Evolutionary conservation across 1,140 invertebrate genomes (phyloP).

Genomic region (Drosophila ogumai): DNA sequence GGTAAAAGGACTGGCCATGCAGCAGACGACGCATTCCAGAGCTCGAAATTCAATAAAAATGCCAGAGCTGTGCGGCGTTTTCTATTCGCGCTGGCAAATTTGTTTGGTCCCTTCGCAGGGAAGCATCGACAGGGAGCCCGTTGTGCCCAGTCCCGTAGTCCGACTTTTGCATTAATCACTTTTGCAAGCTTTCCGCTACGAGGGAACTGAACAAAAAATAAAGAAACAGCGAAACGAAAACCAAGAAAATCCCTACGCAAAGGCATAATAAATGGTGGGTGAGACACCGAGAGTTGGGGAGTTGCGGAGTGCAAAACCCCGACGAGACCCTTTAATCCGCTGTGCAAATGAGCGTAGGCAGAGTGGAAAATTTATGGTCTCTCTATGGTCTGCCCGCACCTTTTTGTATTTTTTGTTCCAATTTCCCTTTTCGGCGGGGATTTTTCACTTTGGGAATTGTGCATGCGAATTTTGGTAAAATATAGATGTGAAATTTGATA

Average conservation of each 20-base stretch:
- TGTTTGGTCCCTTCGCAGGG: slow-evolving; percentile 25
- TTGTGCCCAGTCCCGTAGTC: slow-evolving; percentile 22
- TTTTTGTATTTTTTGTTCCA: slow-evolving; percentile 26
- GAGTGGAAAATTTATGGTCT: slow-evolving; percentile 73
- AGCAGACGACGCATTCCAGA: slow-evolving; percentile 57
- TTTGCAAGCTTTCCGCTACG: slow-evolving; percentile 71
- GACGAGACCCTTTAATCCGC: slow-evolving; percentile 79
- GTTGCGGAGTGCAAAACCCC: slow-evolving; percentile 61
- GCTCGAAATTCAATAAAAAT: slow-evolving; percentile 81
- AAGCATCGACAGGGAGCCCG: slow-evolving; percentile 21
- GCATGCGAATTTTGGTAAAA: slow-evolving; percentile 55
- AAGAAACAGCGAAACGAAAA: slow-evolving; percentile 38
- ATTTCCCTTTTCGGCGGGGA: slow-evolving; percentile 24
- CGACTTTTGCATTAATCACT: slow-evolving; percentile 81
- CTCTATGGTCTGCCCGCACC: slow-evolving; percentile 37
- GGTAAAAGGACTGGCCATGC: slow-evolving; percentile 65
- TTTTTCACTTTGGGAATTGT: slow-evolving; percentile 55
- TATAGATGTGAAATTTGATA: slow-evolving; percentile 72
- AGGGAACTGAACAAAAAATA: slow-evolving; percentile 38
- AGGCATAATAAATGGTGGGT: slow-evolving; percentile 72
- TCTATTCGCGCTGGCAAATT: slow-evolving; percentile 66
- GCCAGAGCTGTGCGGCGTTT: slow-evolving; percentile 65
- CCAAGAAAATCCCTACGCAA: slow-evolving; percentile 74
- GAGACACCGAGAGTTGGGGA: slow-evolving; percentile 22
- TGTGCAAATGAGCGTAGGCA: slow-evolving; percentile 72